phyloP scores from a whole-genome alignment of 2,113 vertebrate genomes.

The Ibidorhyncha struthersii region DNA sequence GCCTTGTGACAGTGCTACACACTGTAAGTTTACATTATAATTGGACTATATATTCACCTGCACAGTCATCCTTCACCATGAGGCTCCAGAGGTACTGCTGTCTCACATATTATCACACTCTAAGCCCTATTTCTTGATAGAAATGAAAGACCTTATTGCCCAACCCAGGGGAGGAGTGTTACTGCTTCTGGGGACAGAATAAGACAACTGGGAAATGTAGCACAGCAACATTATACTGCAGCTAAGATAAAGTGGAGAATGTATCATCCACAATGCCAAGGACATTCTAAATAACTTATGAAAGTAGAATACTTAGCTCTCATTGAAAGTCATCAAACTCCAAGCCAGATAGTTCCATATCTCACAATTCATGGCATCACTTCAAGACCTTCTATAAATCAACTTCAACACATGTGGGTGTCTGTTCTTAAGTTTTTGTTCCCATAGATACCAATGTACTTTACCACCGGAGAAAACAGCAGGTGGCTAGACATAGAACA shows the following conservation, averaged over 20 bases:
- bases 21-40: background rate
- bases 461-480: constrained; percentile 29
- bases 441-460: constrained; percentile 66
- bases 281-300: background rate
- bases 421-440: constrained; percentile 64
- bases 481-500: constrained; percentile 25
- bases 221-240: fast-evolving
- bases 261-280: background rate
- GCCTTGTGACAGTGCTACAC: background rate
- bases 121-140: background rate
- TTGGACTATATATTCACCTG: background rate
- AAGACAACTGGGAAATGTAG: background rate
- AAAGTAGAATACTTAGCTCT: background rate
- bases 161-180: background rate
- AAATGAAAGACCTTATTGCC: background rate
- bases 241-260: background rate
- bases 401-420: constrained; percentile 61
- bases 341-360: background rate
- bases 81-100: background rate
- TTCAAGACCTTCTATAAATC: constrained; percentile 64
- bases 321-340: background rate
- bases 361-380: background rate
- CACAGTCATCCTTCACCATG: background rate
- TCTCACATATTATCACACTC: background rate
- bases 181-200: background rate